Evolutionary conservation across 2,797 vertebrate species (phyloP), one percentile per base, ranked within the genome.

Genomic region (Orestias chungarensis): DNA sequence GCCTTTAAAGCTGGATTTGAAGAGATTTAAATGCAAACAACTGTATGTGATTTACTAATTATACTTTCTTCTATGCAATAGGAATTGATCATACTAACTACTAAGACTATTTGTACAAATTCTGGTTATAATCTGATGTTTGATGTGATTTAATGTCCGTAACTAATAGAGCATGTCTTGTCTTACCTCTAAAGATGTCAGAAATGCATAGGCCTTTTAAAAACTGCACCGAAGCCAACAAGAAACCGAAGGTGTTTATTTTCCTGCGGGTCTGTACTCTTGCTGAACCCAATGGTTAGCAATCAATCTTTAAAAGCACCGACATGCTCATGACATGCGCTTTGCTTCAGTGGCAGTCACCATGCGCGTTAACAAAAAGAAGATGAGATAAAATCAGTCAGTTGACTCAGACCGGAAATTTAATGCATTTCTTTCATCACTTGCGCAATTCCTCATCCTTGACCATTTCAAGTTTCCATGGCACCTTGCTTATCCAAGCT

Each of bases 361-460:
- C 27, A 40, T 29, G 25, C 3, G 20, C 2, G 52, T 46, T 68
- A 49, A 78, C n/a, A 40, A 64, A 0, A 11, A 15, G 67, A 15
- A 67, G 25, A 64, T 64, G 27, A 7, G 12, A 71, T 54, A 3
- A 76, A 2, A 73, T 75, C 52, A 88, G 64, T 66, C 71, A 84
- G 72, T 0, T 35, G 64, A 75, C 47, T 65, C 23, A 4, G 1
- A 78, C 82, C 85, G 80, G 17, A 69, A 75, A 50, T 92, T 91
- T 93, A 90, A 89, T 92, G 84, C 79, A 89, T 84, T 87, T 90
- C 80, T 82, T 84, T 86, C 80, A 87, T 82, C 78, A 83, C 70
- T 82, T 88, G 68, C 66, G 84, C 79, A 76, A 74, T 79, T 78
- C 85, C 66, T 69, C 77, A 78, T 49, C 65, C 83, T 79, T 70